Evolutionary conservation across 2,113 vertebrate species (phyloP).

Genomic region (Peromyscus californicus): DNA sequence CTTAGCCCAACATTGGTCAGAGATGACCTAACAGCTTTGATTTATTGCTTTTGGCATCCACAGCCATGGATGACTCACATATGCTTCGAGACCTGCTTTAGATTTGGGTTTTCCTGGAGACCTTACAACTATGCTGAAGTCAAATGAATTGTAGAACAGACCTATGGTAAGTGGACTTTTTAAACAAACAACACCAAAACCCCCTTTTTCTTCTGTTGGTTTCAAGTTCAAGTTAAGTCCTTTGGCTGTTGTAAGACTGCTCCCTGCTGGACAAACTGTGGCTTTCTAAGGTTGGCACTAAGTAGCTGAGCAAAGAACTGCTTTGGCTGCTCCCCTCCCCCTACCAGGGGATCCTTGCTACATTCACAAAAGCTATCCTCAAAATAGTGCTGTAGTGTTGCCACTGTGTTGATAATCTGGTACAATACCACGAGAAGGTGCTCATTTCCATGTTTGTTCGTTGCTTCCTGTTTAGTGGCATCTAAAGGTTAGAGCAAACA

Average conservation of each 20-base stretch:
- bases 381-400: not conserved
- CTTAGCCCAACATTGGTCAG: not conserved
- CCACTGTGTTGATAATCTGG: not conserved
- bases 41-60: slow-evolving; percentile 73
- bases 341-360: not conserved
- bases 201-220: slow-evolving; percentile 38
- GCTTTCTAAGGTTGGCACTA: slow-evolving; percentile 71
- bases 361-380: not conserved
- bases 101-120: slow-evolving; percentile 55
- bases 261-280: slow-evolving; percentile 79
- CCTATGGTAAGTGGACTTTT: slow-evolving; percentile 74
- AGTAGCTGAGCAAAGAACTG: slow-evolving; percentile 70
- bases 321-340: not conserved
- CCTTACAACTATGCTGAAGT: not conserved
- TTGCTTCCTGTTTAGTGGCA: not conserved
- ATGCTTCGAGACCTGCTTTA: slow-evolving; percentile 47
- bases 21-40: slow-evolving; percentile 58
- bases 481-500: not conserved
- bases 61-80: slow-evolving; percentile 58
- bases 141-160: slow-evolving; percentile 59
- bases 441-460: slow-evolving; percentile 38
- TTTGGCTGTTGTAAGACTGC: slow-evolving; percentile 78
- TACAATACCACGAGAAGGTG: not conserved
- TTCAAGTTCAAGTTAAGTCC: slow-evolving; percentile 57
- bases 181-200: no score